A percentile compares a stretch with the other conserved stretches of the same genome.
Conservation (phyloP, 2,113 vertebrate genomes). For the Prionailurus viverrinus region DNA sequence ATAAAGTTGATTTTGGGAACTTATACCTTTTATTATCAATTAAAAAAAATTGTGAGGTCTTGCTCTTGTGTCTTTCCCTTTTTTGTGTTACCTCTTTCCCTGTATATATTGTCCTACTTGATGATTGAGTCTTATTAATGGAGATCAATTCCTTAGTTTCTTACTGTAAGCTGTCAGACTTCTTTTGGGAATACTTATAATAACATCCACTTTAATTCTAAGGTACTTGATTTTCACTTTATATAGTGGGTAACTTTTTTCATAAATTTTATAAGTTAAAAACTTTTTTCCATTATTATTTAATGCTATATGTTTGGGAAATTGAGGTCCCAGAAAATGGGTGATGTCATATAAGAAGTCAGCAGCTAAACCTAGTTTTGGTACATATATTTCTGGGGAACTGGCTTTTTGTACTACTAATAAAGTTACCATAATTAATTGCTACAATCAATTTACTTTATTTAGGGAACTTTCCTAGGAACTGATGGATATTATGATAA, state of each 20-base stretch:
- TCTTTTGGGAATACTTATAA: neutral
- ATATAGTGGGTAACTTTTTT: neutral
- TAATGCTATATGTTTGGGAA: neutral
- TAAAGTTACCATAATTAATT: neutral
- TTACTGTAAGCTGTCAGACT: neutral
- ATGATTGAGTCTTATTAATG: neutral
- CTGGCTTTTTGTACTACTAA: neutral
- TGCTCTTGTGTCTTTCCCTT: neutral
- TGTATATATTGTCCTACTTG: neutral
- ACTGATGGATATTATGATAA: neutral
- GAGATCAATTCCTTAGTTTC: neutral
- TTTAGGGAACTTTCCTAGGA: neutral
- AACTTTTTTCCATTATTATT: neutral
- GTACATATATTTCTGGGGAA: neutral
- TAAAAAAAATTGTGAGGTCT: neutral
- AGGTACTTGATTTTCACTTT: conserved; percentile 18
- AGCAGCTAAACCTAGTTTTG: neutral
- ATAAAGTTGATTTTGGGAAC: neutral
- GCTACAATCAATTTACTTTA: neutral
- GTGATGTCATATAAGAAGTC: neutral
- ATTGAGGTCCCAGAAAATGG: neutral
- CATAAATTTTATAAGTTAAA: neutral
- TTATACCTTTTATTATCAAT: neutral
- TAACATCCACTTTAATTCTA: neutral
- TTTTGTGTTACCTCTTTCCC: neutral